phyloP scores from a whole-genome alignment of 2,888 invertebrate genomes.

The Ommatoiulus sabulosus region DNA sequence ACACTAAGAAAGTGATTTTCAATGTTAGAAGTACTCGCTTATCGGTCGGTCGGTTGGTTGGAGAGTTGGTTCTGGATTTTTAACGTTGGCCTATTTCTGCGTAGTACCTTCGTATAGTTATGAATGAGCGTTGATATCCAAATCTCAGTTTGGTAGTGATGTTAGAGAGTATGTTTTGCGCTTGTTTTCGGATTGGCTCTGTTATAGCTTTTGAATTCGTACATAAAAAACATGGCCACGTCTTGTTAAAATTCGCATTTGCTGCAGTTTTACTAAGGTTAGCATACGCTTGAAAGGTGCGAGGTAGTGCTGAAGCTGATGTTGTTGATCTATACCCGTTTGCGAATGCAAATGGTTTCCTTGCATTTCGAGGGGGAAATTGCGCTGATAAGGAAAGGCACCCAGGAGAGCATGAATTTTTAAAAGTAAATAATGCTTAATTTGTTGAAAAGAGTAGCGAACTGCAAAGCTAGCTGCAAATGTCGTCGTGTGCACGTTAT shows the following conservation, averaged over 20 bases:
- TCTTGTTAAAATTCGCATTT: too few species aligned
- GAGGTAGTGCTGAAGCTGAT: not conserved
- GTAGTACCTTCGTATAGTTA: too few species aligned
- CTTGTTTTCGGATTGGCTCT: not conserved
- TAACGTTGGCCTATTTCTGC: too few species aligned
- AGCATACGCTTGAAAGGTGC: not conserved
- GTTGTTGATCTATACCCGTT: not conserved
- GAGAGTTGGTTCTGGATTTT: too few species aligned
- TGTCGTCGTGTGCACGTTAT: not conserved
- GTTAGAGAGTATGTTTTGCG: not conserved
- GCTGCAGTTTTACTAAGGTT: not conserved
- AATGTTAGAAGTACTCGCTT: too few species aligned
- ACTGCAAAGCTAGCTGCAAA: not conserved
- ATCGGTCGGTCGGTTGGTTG: too few species aligned
- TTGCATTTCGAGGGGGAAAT: not conserved
- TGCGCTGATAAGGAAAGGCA: not conserved
- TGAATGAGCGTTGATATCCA: too few species aligned
- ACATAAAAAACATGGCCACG: not conserved
- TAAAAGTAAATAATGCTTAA: conserved; percentile 15
- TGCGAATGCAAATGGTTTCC: not conserved
- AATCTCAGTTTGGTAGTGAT: too few species aligned
- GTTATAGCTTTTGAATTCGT: not conserved
- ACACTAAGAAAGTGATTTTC: too few species aligned
- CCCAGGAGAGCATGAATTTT: conserved; percentile 15
- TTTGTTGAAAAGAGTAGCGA: not conserved